These are phyloP conservation scores for Silurus lanzhouensis DNA, from an alignment of 2,797 vertebrate species.

Conservation along the genomic window DNA sequence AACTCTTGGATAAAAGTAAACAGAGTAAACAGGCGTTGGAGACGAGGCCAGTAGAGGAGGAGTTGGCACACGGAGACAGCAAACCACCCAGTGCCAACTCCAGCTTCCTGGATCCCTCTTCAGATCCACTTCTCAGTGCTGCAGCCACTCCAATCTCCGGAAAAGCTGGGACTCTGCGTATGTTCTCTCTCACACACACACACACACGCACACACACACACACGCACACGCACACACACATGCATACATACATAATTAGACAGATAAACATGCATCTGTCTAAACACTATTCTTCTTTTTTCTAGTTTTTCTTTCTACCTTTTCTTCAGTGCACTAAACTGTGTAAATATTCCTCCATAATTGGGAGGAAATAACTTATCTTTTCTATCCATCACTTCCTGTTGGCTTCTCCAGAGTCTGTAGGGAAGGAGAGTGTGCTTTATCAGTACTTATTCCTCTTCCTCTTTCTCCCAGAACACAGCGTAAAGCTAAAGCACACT, in stretches of 20 bases:
- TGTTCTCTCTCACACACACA: constrained; percentile 39
- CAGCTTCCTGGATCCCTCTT: constrained; percentile 76
- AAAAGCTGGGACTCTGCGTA: constrained; percentile 83
- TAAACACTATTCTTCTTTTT: not conserved
- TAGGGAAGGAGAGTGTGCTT: constrained; percentile 38
- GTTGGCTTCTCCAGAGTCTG: constrained; percentile 36
- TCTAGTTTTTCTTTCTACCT: not conserved
- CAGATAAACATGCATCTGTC: not conserved
- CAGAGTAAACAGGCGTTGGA: constrained; percentile 75
- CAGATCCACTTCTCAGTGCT: constrained; percentile 75
- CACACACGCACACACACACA: not conserved
- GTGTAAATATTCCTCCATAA: not conserved
- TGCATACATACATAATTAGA: not conserved
- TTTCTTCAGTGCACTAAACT: not conserved
- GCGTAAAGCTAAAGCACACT: constrained; percentile 2
- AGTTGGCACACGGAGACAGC: constrained; percentile 69
- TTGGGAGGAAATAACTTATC: constrained; percentile 9
- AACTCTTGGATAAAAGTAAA: constrained; percentile 86
- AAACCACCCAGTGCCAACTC: constrained; percentile 64
- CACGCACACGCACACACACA: not conserved
- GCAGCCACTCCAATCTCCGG: constrained; percentile 65
- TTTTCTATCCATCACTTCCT: constrained; percentile 33
- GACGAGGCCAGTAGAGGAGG: constrained; percentile 61
- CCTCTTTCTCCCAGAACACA: not conserved
- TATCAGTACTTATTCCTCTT: constrained; percentile 21